These are phyloP conservation scores for Athalia rosae DNA, from an alignment of 2,888 invertebrate genomes.

Conservation along the genomic window DNA sequence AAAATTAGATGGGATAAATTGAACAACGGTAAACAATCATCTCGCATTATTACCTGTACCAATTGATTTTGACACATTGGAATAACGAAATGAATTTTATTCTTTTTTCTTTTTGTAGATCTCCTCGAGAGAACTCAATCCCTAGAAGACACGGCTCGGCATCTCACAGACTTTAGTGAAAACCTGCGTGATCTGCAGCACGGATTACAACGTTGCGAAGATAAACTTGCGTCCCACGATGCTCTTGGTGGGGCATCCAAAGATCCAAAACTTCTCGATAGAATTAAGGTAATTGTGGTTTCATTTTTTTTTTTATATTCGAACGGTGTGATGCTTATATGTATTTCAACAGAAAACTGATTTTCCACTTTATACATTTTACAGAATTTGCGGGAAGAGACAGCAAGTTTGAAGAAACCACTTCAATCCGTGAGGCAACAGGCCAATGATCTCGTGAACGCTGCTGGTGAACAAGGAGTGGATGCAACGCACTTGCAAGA, in stretches of 20 bases:
- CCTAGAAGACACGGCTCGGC: conserved; percentile 88
- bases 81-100: too few relatives aligned
- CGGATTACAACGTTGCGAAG: conserved; percentile 91
- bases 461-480: conserved; percentile 84
- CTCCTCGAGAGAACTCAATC: conserved; percentile 85
- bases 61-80: too few relatives aligned
- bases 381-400: conserved; percentile 84
- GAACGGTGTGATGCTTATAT: background rate
- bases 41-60: too few relatives aligned
- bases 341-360: conserved; percentile 7
- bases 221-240: conserved; percentile 86
- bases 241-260: conserved; percentile 83
- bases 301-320: background rate
- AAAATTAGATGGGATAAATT: conserved; percentile 94
- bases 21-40: conserved; percentile 80
- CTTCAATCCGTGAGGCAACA: conserved; percentile 79
- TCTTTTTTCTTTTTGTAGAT: conserved; percentile 71
- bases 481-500: conserved; percentile 86
- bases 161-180: conserved; percentile 90
- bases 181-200: conserved; percentile 89
- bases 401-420: conserved; percentile 85
- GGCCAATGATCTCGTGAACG: conserved; percentile 85
- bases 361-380: conserved; percentile 41
- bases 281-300: conserved; percentile 80
- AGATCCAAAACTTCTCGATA: conserved; percentile 89